phyloP scores from a whole-genome alignment of 1,140 invertebrate genomes.

The Bombus affinis region DNA sequence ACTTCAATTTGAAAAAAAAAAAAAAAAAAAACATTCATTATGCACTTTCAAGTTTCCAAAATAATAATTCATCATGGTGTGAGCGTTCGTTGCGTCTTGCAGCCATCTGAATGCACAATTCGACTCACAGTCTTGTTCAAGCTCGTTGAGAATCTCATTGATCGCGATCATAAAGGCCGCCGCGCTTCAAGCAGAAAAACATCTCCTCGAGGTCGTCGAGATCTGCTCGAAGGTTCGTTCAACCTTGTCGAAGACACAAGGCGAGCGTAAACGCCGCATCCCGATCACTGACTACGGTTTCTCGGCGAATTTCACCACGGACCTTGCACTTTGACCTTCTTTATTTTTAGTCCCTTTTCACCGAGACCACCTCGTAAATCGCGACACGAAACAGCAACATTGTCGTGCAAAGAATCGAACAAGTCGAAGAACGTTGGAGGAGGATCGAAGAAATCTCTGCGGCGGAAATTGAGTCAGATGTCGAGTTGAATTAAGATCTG shows the following conservation, averaged over 20 bases:
- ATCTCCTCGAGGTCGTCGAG: constrained; percentile 44
- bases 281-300: background rate
- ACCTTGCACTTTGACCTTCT: constrained; percentile 12
- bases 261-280: constrained; percentile 5
- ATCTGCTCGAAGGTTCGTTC: constrained; percentile 58
- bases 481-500: background rate
- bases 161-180: constrained; percentile 7
- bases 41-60: background rate
- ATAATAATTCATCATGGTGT: background rate
- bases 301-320: background rate
- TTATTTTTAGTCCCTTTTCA: background rate
- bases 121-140: no score
- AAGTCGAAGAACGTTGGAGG: background rate
- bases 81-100: background rate
- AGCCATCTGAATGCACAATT: background rate
- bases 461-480: no score
- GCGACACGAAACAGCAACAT: background rate
- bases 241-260: constrained; percentile 59
- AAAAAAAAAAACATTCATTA: no score
- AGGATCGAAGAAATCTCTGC: no score
- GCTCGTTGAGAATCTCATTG: constrained; percentile 15
- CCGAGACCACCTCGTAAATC: no score
- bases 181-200: background rate
- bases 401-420: background rate
- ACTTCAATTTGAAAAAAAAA: no score